Percentiles rank a stretch among this genome's conserved stretches.
Conservation (phyloP, 2,888 invertebrate genomes). For the Muscina levida region DNA sequence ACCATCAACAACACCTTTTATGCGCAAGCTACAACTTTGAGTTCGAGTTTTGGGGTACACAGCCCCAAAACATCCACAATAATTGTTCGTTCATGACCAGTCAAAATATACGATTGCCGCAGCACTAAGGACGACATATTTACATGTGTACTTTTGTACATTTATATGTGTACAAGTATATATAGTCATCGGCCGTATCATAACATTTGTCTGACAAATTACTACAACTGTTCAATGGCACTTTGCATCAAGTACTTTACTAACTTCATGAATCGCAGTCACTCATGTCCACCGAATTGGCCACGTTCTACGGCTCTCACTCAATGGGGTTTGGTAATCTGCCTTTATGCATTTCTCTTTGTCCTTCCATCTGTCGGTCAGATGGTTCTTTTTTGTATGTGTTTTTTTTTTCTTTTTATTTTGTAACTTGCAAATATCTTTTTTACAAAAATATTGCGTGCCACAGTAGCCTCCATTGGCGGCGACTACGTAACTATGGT, state of each 20-base stretch:
- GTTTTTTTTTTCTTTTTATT: no score
- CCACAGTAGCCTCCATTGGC: conserved; percentile 62
- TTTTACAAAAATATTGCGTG: conserved; percentile 60
- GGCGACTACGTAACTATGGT: conserved; percentile 50
- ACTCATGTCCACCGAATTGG: neutral
- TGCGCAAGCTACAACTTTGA: neutral
- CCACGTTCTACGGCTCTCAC: neutral
- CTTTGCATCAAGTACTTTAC: conserved; percentile 46
- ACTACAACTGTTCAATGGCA: conserved; percentile 65
- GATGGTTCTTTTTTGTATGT: no score
- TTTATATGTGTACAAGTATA: neutral
- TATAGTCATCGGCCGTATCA: conserved; percentile 38
- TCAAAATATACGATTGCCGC: neutral
- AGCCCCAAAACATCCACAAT: conserved; percentile 16
- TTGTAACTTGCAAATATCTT: conserved; percentile 40
- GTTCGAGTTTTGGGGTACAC: conserved; percentile 4
- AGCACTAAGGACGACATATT: neutral
- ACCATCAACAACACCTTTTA: conserved; percentile 63
- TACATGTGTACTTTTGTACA: neutral
- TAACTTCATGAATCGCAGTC: neutral
- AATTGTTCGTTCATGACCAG: conserved; percentile 17
- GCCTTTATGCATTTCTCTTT: conserved; percentile 25
- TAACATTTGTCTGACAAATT: conserved; percentile 66
- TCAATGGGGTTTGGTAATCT: conserved; percentile 30
- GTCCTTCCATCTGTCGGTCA: conserved; percentile 1